Evolutionary conservation across 1,140 invertebrate species (phyloP).

Genomic region (Harlomillsia oculata): DNA sequence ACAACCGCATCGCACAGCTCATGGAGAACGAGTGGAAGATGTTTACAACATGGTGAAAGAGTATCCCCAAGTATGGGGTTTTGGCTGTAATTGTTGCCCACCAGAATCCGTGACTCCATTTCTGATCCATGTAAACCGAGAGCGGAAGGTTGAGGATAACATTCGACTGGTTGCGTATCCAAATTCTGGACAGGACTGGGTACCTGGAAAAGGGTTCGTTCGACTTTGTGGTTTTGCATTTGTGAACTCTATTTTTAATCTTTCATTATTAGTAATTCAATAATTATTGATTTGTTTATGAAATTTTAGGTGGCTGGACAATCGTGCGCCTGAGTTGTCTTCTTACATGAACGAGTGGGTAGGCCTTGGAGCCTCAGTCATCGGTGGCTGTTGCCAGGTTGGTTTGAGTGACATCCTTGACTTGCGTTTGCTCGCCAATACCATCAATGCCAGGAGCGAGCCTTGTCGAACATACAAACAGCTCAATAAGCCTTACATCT

Average conservation of each 20-base stretch:
- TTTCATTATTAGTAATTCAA: neutral
- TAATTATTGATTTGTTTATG: conserved; percentile 12
- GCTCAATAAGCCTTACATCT: too few species aligned
- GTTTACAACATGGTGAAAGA: conserved; percentile 48
- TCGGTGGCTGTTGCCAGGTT: conserved; percentile 71
- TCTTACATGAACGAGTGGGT: conserved; percentile 58
- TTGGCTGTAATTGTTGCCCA: conserved; percentile 77
- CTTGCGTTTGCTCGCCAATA: conserved; percentile 43
- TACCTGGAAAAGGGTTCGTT: conserved; percentile 43
- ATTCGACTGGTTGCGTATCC: conserved; percentile 60
- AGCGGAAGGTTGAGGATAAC: conserved; percentile 36
- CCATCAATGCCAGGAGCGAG: too few species aligned
- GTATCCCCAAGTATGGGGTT: conserved; percentile 58
- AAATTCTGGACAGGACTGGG: conserved; percentile 57
- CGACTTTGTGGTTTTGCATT: neutral
- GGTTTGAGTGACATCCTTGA: conserved; percentile 52
- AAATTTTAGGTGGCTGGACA: conserved; percentile 49
- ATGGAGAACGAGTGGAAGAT: conserved; percentile 59
- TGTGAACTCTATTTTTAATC: neutral
- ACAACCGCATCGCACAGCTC: conserved; percentile 39
- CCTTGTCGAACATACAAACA: too few species aligned
- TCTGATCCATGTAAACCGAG: conserved; percentile 44
- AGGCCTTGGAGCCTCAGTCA: conserved; percentile 55
- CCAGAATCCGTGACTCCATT: conserved; percentile 51
- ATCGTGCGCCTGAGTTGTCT: conserved; percentile 46